These are phyloP conservation scores for Melieria omissa DNA, from an alignment of 2,888 invertebrate genomes.

Conservation along the genomic window DNA sequence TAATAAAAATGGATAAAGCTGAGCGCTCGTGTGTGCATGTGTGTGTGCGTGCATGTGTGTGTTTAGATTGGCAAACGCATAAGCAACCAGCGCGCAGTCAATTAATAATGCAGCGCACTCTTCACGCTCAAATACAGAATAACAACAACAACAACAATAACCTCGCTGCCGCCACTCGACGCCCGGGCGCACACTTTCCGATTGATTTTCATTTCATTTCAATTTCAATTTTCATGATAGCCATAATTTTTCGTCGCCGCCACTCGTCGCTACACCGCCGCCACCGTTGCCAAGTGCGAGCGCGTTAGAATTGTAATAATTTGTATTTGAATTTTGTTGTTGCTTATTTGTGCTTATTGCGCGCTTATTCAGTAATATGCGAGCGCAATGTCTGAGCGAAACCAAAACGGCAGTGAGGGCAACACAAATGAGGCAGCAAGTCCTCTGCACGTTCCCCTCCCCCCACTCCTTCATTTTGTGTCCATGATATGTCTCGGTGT, in stretches of 20 bases:
- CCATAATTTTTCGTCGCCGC: slow-evolving; percentile 23
- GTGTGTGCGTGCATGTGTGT: background rate
- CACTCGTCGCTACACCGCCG: slow-evolving; percentile 2
- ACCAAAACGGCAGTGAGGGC: too few relatives aligned
- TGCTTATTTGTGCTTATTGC: background rate
- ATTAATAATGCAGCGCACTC: slow-evolving; percentile 30
- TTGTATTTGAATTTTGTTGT: slow-evolving; percentile 17
- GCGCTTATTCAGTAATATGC: too few relatives aligned
- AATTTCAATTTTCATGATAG: slow-evolving; percentile 26
- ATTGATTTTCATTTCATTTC: slow-evolving; percentile 36
- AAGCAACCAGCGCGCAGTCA: slow-evolving; percentile 16
- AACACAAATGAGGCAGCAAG: too few relatives aligned
- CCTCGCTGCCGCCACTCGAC: background rate
- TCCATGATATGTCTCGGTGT: background rate
- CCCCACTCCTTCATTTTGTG: too few relatives aligned
- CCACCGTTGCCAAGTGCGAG: slow-evolving; percentile 8
- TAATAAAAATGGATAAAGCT: too few relatives aligned
- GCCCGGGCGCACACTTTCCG: slow-evolving; percentile 15
- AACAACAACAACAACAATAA: background rate
- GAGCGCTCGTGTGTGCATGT: background rate
- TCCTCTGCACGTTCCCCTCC: too few relatives aligned
- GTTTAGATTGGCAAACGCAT: background rate
- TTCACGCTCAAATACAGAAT: too few relatives aligned
- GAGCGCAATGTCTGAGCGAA: too few relatives aligned
- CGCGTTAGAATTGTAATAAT: slow-evolving; percentile 31